Conservation (phyloP, 30 jellyfish, hydroid and myxozoan species). For the Turritopsis dohrnii region DNA sequence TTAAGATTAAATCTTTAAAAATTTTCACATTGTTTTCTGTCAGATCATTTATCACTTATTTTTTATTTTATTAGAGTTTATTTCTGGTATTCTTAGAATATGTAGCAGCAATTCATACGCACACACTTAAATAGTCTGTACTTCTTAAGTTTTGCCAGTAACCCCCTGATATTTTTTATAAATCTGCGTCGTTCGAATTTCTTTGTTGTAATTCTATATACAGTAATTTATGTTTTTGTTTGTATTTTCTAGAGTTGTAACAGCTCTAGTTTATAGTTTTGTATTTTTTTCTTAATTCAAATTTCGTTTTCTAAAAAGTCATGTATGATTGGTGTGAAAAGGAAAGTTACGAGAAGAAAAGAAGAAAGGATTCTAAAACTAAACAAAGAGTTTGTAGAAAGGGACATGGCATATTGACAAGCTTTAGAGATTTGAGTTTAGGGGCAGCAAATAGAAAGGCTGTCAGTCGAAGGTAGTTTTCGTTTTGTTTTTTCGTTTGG, state of each 20-base stretch:
- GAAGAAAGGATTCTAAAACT: not conserved
- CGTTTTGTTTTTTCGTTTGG: no score
- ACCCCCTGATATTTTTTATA: not conserved
- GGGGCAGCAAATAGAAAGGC: not conserved
- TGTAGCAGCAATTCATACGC: not conserved
- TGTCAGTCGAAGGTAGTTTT: not conserved
- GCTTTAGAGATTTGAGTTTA: slow-evolving; percentile 9
- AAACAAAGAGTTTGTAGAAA: slow-evolving; percentile 3
- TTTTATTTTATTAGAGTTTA: no score
- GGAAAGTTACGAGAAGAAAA: not conserved
- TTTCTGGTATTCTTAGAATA: not conserved
- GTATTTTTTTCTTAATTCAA: not conserved
- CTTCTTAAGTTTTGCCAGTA: not conserved
- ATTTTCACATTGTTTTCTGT: not conserved
- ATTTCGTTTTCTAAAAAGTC: not conserved
- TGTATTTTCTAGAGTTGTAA: no score
- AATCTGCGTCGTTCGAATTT: not conserved
- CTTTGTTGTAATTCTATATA: not conserved
- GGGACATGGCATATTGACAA: not conserved
- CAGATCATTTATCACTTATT: not conserved
- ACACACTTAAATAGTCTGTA: not conserved
- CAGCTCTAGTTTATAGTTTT: not conserved
- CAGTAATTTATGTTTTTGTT: not conserved
- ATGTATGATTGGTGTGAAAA: not conserved
- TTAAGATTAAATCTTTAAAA: not conserved